Base-by-base conservation (phyloP, 2,113 vertebrate species). In the Rhinopomastus cyanomelas region DNA sequence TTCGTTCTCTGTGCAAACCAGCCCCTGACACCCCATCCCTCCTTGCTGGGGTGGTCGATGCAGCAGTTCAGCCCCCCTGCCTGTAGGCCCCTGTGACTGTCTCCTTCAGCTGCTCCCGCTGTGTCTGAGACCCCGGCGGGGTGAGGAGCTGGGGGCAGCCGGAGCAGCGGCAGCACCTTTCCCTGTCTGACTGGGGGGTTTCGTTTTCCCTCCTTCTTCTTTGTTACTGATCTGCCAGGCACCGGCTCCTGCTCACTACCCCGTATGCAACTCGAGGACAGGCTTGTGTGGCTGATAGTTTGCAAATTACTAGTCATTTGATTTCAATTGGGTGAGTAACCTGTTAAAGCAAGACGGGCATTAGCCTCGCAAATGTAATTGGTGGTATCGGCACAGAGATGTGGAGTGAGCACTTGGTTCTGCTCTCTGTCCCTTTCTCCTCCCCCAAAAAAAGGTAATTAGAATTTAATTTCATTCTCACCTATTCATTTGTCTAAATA, bases 301-400 rank as follows among this genome's bases (percentile, higher is more conserved):
- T 97, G 98, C 98, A 98, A 98, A 98, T 98, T 97, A 96, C 97
- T 92, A 92, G 96, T 97, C 97, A 97, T 98, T 97, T 94, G 95
- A 98, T 98, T 98, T 98, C 96, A 95, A 96, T 97, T 96, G 96
- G 97, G 91, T 96, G 93, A 91, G 62, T 94, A 95, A 97, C 94
- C 97, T 80, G 30, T 94, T 98, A 98, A 80, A 91, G 81, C 69
- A 68, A 89, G 89, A 27, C 8, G 13, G 34, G 16, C 80, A 61
- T 94, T 91, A 85, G 91, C 68, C 64, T 88, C 64, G 26, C 85
- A 68, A 88, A 94, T 94, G 61, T 95, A 94, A 95, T 94, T 86
- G 93, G 77, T 61, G 88, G 53, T 91, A 95, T 84, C 52, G 2
- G 83, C 73, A 14, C 2, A 37, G 93, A 56, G 82, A 72, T 18